Evolutionary conservation across 30 jellyfish, hydroid and myxozoan species (phyloP).

Genomic region (Rhopilema esculentum): DNA sequence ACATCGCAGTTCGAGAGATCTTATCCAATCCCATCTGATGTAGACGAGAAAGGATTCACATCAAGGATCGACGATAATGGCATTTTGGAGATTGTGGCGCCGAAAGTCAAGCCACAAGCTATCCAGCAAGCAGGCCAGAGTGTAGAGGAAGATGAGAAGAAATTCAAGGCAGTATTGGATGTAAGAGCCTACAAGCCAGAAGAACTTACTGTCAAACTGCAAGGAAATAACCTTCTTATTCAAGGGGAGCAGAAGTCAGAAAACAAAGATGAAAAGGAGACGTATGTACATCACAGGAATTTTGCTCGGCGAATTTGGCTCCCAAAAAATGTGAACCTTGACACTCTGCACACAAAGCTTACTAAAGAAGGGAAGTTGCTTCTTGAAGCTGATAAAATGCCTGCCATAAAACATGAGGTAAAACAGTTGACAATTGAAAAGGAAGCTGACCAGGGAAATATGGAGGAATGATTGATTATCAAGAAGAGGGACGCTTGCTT

Average conservation of each 20-base stretch:
- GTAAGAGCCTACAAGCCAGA: slow-evolving; percentile 67
- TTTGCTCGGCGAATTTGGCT: slow-evolving; percentile 42
- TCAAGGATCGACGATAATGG: slow-evolving; percentile 71
- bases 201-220: slow-evolving; percentile 69
- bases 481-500: not conserved
- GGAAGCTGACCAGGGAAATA: slow-evolving; percentile 20
- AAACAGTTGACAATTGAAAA: slow-evolving; percentile 29
- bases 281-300: slow-evolving; percentile 56
- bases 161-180: slow-evolving; percentile 51
- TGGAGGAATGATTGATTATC: slow-evolving; percentile 6
- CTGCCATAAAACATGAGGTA: slow-evolving; percentile 38
- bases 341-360: slow-evolving; percentile 39
- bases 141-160: slow-evolving; percentile 37
- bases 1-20: slow-evolving; percentile 65
- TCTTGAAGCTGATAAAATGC: slow-evolving; percentile 63
- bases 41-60: slow-evolving; percentile 55
- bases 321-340: slow-evolving; percentile 61
- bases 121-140: not conserved
- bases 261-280: slow-evolving; percentile 48
- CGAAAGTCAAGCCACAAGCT: slow-evolving; percentile 6
- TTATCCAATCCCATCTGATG: slow-evolving; percentile 71
- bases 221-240: slow-evolving; percentile 43
- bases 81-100: slow-evolving; percentile 58
- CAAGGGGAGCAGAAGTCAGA: slow-evolving; percentile 65
- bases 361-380: slow-evolving; percentile 59